Conservation (phyloP, 2,888 invertebrate genomes). For the Papilio gigon region DNA sequence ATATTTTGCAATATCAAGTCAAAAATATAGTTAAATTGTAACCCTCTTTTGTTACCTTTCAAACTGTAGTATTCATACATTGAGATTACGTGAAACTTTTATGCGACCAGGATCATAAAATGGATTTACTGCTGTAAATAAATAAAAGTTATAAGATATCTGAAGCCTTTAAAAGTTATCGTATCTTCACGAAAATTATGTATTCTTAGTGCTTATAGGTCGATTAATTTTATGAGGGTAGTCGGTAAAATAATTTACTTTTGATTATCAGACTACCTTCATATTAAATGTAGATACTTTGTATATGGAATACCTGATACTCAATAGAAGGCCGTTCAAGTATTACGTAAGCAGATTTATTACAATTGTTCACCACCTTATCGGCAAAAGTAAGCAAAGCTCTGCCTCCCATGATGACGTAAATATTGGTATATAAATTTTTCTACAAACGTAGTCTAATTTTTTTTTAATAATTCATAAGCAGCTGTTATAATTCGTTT, state of each 20-base stretch:
- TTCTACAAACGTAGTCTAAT: too few relatives aligned
- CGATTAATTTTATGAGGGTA: slow-evolving; percentile 30
- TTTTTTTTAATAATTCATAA: too few relatives aligned
- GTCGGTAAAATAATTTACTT: neutral
- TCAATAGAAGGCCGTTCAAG: too few relatives aligned
- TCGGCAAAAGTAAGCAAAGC: too few relatives aligned
- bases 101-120: slow-evolving; percentile 21
- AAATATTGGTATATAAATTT: too few relatives aligned
- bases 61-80: slow-evolving; percentile 15
- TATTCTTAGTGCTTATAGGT: slow-evolving; percentile 1
- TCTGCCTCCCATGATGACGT: too few relatives aligned
- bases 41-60: neutral
- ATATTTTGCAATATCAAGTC: neutral
- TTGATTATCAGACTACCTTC: neutral
- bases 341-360: too few relatives aligned
- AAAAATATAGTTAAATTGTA: neutral
- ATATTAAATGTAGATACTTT: neutral
- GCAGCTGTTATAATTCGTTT: too few relatives aligned
- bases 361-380: too few relatives aligned
- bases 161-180: slow-evolving; percentile 16
- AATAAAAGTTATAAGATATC: slow-evolving; percentile 6
- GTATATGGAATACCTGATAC: neutral
- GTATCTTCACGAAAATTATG: neutral
- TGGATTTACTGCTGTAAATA: slow-evolving; percentile 7
- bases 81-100: slow-evolving; percentile 27